phyloP scores from a whole-genome alignment of 1,140 invertebrate species.

The Calephelis virginiensis region DNA sequence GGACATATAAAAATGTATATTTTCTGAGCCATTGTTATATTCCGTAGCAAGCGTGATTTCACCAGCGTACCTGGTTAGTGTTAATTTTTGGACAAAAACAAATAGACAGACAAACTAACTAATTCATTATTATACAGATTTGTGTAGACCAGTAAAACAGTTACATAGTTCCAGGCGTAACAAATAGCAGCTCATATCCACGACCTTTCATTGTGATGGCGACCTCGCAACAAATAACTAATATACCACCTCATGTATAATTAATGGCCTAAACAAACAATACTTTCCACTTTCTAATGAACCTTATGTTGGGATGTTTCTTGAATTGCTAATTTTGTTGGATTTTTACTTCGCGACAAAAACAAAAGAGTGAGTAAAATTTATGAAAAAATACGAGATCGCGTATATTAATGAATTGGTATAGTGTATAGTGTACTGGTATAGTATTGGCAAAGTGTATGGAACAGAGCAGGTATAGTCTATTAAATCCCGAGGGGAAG shows the following conservation, averaged over 20 bases:
- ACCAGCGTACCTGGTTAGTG: no score
- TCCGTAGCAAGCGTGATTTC: no score
- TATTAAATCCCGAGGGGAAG: no score
- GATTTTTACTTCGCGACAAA: neutral
- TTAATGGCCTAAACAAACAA: constrained; percentile 31
- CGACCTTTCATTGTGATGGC: constrained; percentile 28
- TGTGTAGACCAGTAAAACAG: neutral
- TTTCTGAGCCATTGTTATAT: no score
- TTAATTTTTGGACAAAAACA: no score
- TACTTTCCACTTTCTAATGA: constrained; percentile 29
- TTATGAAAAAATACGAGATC: no score
- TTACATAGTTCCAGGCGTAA: neutral
- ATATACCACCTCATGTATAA: constrained; percentile 32
- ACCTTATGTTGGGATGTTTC: constrained; percentile 5
- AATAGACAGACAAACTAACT: neutral
- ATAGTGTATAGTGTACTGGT: no score
- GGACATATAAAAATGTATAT: no score
- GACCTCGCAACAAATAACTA: constrained; percentile 24
- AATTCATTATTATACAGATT: neutral
- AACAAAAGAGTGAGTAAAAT: no score
- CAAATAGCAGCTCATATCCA: constrained; percentile 16
- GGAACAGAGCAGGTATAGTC: no score
- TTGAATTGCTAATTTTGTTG: neutral
- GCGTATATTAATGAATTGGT: no score
- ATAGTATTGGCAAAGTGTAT: no score